Evolutionary conservation across 1,140 invertebrate genomes (phyloP).

Genomic region (Drosophila dunni): DNA sequence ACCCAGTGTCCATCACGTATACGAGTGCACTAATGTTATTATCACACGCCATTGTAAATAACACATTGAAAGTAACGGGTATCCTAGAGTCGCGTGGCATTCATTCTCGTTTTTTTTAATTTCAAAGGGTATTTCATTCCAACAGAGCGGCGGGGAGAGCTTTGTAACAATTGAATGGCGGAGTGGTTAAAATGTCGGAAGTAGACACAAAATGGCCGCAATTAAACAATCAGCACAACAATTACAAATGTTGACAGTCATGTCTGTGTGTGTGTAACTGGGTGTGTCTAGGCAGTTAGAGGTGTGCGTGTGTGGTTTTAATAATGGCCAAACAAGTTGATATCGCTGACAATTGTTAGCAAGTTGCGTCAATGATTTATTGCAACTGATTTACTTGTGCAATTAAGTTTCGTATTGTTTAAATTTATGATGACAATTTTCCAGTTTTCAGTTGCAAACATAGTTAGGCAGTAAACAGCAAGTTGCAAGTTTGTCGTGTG

Average conservation of each 20-base stretch:
- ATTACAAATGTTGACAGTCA: constrained; percentile 69
- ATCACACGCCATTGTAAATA: no score
- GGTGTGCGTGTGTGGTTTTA: constrained; percentile 25
- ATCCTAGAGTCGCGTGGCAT: no score
- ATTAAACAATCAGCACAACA: constrained; percentile 82
- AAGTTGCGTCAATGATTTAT: constrained; percentile 75
- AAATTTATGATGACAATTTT: constrained; percentile 50
- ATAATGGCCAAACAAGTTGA: constrained; percentile 55
- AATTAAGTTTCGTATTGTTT: constrained; percentile 64
- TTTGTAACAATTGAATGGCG: constrained; percentile 36
- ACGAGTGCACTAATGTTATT: no score
- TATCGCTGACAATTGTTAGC: constrained; percentile 71
- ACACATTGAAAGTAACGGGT: no score
- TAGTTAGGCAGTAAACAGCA: neutral
- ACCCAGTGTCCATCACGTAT: no score
- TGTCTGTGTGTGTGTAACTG: neutral
- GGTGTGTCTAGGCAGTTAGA: neutral
- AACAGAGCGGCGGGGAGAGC: neutral
- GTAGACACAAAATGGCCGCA: constrained; percentile 77
- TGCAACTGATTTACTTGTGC: constrained; percentile 46
- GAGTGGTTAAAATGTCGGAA: constrained; percentile 43
- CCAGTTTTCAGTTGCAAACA: constrained; percentile 41
- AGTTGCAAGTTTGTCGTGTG: constrained; percentile 9
- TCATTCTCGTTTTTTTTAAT: neutral
- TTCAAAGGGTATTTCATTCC: constrained; percentile 6